Evolutionary conservation across 1,140 invertebrate species (phyloP).

Genomic region (Triops cancriformis): DNA sequence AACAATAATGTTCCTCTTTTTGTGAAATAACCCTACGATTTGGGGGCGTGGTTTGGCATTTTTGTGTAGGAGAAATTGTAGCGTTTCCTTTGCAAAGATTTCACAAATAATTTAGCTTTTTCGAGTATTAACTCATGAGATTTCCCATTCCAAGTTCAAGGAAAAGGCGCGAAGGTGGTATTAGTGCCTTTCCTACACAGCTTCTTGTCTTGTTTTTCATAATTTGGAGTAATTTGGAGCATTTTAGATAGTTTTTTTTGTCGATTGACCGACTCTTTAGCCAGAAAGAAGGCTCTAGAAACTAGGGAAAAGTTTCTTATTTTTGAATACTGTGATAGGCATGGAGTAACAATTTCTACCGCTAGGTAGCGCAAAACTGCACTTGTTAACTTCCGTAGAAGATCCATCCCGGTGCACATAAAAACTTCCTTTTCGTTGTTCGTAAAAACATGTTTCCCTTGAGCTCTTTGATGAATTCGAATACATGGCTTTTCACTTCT

Average conservation of each 20-base stretch:
- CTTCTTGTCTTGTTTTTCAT: neutral
- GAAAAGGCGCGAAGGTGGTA: neutral
- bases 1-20: neutral
- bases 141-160: neutral
- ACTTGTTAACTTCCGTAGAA: neutral
- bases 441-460: no score
- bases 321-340: slow-evolving; percentile 13
- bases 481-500: no score
- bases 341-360: neutral
- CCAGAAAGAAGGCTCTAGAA: neutral
- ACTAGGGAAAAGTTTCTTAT: neutral
- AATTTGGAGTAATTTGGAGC: neutral
- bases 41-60: neutral
- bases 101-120: neutral
- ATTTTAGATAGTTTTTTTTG: neutral
- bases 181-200: neutral
- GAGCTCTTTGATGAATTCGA: no score
- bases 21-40: neutral
- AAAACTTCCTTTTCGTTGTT: neutral
- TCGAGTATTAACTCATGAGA: neutral
- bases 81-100: neutral
- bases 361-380: neutral
- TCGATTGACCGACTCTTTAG: neutral
- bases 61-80: neutral
- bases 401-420: neutral